phyloP scores from a whole-genome alignment of 1,140 invertebrate species.

The Halesus radiatus region DNA sequence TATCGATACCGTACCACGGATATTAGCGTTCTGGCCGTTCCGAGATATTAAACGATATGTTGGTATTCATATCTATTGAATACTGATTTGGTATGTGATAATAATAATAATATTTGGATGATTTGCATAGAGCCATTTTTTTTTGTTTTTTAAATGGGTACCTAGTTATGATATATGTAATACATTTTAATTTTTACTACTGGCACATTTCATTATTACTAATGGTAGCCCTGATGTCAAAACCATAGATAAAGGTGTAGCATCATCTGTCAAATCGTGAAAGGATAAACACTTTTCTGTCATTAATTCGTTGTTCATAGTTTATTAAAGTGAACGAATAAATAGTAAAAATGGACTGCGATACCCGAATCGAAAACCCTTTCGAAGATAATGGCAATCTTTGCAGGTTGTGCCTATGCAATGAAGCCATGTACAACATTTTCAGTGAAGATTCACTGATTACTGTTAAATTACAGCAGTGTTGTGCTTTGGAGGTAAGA shows the following conservation, averaged over 20 bases:
- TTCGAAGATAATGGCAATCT: conserved; percentile 34
- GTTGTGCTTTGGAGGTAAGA: conserved; percentile 48
- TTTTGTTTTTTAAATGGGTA: too few species aligned
- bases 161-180: too few species aligned
- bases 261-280: conserved; percentile 18
- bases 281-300: background rate
- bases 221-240: background rate
- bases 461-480: conserved; percentile 44
- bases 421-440: conserved; percentile 33
- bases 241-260: background rate
- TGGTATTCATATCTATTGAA: too few species aligned
- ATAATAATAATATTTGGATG: too few species aligned
- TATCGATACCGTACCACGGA: too few species aligned
- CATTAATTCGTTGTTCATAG: background rate
- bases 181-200: too few species aligned
- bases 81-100: too few species aligned
- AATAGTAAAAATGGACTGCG: conserved; percentile 11
- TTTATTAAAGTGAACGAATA: background rate
- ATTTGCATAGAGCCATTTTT: too few species aligned
- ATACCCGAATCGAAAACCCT: conserved; percentile 14
- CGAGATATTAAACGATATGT: too few species aligned
- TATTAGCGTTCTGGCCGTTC: too few species aligned
- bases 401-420: conserved; percentile 49
- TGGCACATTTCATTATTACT: too few species aligned
- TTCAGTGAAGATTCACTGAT: conserved; percentile 39